Evolutionary conservation across 2,113 vertebrate species (phyloP).

Genomic region (Furnarius figulus): DNA sequence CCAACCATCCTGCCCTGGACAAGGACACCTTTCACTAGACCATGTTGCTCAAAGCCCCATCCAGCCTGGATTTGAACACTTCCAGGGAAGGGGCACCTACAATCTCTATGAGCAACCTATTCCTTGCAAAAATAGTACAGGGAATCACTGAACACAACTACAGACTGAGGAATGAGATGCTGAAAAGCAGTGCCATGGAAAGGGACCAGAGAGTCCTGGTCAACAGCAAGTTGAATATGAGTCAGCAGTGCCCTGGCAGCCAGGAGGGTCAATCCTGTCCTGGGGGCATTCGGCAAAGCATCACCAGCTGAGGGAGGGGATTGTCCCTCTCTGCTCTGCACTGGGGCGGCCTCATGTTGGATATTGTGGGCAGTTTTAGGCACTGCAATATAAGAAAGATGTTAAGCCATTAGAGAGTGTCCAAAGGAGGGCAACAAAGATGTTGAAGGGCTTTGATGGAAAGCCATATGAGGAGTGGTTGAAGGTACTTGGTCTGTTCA

Average conservation of each 20-base stretch:
- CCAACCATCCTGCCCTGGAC: neutral
- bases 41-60: neutral
- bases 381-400: neutral
- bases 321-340: neutral
- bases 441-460: no score
- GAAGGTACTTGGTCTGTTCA: no score
- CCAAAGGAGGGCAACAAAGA: neutral
- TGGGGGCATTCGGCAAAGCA: neutral
- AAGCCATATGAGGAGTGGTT: neutral
- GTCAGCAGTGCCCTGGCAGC: neutral
- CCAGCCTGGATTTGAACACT: neutral
- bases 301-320: neutral
- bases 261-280: neutral
- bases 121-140: neutral
- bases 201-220: neutral
- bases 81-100: neutral
- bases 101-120: neutral
- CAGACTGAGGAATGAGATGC: neutral
- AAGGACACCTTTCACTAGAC: neutral
- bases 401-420: neutral
- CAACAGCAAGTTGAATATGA: neutral
- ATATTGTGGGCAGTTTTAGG: neutral
- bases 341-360: neutral
- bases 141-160: neutral
- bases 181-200: neutral